Evolutionary conservation across 2,888 invertebrate species (phyloP).

Genomic region (Nomada fabriciana): DNA sequence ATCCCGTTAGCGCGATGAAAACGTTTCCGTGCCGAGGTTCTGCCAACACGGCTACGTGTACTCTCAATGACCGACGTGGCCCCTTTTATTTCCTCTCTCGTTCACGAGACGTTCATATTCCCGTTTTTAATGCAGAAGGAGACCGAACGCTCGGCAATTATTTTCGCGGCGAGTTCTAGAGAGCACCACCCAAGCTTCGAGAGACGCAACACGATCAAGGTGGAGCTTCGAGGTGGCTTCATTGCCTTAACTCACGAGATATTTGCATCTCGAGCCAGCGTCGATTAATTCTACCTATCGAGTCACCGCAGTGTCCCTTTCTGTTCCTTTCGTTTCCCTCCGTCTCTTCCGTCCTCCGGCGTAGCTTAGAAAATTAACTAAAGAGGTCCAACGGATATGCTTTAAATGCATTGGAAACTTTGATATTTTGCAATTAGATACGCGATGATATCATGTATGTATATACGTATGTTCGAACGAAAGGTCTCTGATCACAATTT

Average conservation of each 20-base stretch:
- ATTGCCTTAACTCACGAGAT: conserved; percentile 71
- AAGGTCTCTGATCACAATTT: neutral
- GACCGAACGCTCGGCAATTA: conserved; percentile 62
- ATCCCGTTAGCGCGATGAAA: conserved; percentile 58
- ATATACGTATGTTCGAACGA: neutral
- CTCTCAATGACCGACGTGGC: conserved; percentile 27
- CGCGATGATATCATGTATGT: too few relatives aligned
- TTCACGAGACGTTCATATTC: neutral
- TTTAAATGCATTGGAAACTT: neutral
- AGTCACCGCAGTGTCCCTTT: conserved; percentile 17
- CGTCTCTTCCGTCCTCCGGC: too few relatives aligned
- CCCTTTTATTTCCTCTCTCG: conserved; percentile 5
- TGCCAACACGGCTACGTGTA: conserved; percentile 42
- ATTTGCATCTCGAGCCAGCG: conserved; percentile 69
- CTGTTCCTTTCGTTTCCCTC: neutral
- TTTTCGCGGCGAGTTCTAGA: conserved; percentile 65
- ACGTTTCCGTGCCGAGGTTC: conserved; percentile 34
- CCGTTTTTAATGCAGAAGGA: neutral
- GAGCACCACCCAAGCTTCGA: conserved; percentile 62
- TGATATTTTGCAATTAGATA: neutral
- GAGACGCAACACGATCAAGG: conserved; percentile 65
- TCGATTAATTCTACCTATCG: conserved; percentile 57
- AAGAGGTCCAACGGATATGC: too few relatives aligned
- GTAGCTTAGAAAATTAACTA: neutral
- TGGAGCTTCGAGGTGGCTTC: conserved; percentile 66